These are phyloP conservation scores for Thalassophryne amazonica DNA, from an alignment of 2,797 vertebrate species.

Conservation along the genomic window DNA sequence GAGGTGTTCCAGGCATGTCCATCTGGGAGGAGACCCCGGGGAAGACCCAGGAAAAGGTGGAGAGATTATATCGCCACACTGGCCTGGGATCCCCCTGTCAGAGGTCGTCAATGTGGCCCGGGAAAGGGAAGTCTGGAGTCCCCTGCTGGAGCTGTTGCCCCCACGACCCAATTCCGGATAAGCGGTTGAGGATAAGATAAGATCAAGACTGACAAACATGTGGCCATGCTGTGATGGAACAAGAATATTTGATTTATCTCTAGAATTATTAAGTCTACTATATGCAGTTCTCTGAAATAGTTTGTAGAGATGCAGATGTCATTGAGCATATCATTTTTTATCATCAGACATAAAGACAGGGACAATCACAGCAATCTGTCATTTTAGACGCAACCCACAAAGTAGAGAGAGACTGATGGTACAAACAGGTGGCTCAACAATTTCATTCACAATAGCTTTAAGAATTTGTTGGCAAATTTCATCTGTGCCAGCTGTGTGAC, in stretches of 20 bases:
- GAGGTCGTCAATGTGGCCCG: no score
- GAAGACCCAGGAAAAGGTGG: no score
- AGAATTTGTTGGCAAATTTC: neutral
- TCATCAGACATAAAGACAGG: neutral
- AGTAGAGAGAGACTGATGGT: neutral
- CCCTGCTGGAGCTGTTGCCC: no score
- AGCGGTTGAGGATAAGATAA: no score
- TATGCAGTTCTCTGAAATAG: neutral
- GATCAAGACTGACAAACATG: neutral
- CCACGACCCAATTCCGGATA: no score
- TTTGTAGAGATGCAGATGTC: neutral
- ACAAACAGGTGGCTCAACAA: neutral
- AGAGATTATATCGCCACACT: no score
- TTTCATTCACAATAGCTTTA: no score
- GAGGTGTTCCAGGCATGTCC: no score
- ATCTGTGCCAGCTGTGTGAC: neutral
- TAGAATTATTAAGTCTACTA: neutral
- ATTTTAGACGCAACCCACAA: neutral
- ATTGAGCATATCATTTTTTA: neutral
- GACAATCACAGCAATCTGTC: neutral
- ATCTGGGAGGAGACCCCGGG: no score
- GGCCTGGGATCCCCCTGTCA: no score
- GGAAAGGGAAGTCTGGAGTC: no score
- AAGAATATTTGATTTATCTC: neutral
- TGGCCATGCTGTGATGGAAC: neutral